Conservation (phyloP, 2,888 invertebrate genomes). For the Patella caerulea region DNA sequence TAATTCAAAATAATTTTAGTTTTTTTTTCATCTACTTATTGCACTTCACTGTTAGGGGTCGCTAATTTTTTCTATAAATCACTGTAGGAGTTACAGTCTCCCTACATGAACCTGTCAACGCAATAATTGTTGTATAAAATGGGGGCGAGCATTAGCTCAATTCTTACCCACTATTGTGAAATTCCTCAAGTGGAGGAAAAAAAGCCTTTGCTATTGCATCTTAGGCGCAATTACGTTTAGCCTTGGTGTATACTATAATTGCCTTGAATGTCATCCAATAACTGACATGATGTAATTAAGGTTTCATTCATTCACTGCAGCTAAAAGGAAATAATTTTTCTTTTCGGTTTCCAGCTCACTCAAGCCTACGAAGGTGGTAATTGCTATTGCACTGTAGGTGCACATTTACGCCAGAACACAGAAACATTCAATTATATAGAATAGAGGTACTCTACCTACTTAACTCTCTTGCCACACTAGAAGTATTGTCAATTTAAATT, state of each 20-base stretch:
- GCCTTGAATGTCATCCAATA: background rate
- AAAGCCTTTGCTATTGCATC: background rate
- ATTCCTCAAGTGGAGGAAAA: background rate
- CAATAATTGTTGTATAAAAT: no score
- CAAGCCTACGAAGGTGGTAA: background rate
- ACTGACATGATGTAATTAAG: constrained; percentile 4
- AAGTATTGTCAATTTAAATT: no score
- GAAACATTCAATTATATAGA: constrained; percentile 2
- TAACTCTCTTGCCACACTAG: no score
- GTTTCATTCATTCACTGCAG: constrained; percentile 4
- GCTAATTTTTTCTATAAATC: no score
- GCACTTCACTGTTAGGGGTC: no score
- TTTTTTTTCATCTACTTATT: no score
- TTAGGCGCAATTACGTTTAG: background rate
- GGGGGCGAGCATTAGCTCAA: background rate
- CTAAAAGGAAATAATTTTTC: background rate
- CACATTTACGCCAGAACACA: background rate
- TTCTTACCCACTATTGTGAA: background rate
- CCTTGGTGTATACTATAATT: background rate
- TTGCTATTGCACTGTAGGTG: constrained; percentile 6
- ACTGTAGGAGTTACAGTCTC: no score
- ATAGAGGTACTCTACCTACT: no score
- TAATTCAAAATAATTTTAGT: no score
- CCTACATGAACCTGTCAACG: no score
- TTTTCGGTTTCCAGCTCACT: background rate